Conservation (phyloP, 2,113 vertebrate genomes). For the Ceyx cyanopectus region DNA sequence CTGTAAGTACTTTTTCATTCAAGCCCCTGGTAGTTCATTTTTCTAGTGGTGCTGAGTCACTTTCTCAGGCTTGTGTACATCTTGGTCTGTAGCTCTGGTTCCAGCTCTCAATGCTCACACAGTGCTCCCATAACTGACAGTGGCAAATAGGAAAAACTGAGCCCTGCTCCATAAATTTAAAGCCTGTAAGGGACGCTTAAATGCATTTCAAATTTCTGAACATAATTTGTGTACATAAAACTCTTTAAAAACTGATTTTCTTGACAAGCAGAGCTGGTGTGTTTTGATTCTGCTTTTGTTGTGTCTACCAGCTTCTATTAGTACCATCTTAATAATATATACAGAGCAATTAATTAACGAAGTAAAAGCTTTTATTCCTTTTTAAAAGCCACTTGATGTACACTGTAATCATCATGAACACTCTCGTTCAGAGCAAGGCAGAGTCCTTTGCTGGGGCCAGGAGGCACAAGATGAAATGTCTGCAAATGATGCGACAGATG, state of each 20-base stretch:
- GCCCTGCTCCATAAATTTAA: conserved; percentile 17
- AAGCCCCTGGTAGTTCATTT: neutral
- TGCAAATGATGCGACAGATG: neutral
- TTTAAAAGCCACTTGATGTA: conserved; percentile 60
- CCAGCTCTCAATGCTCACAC: neutral
- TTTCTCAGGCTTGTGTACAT: neutral
- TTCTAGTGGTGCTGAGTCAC: neutral
- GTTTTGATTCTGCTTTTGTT: conserved; percentile 52
- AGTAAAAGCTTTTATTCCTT: conserved; percentile 60
- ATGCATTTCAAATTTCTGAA: conserved; percentile 43
- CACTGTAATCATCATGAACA: conserved; percentile 52
- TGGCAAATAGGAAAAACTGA: conserved; percentile 4
- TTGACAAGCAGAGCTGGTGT: conserved; percentile 28
- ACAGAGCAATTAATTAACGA: conserved; percentile 44
- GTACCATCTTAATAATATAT: conserved; percentile 32
- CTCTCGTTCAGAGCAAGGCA: neutral
- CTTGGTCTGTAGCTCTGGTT: neutral
- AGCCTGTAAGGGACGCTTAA: conserved; percentile 38
- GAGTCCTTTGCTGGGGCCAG: neutral
- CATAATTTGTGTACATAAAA: conserved; percentile 23
- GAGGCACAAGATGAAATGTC: neutral
- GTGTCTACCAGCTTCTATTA: conserved; percentile 47
- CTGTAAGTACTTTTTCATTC: neutral
- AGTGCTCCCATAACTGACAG: neutral
- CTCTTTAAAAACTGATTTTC: conserved; percentile 52